A percentile compares a stretch with the other conserved stretches of the same genome.
phyloP scores from a whole-genome alignment of 1,140 invertebrate genomes.

The Microplitis mediator region DNA sequence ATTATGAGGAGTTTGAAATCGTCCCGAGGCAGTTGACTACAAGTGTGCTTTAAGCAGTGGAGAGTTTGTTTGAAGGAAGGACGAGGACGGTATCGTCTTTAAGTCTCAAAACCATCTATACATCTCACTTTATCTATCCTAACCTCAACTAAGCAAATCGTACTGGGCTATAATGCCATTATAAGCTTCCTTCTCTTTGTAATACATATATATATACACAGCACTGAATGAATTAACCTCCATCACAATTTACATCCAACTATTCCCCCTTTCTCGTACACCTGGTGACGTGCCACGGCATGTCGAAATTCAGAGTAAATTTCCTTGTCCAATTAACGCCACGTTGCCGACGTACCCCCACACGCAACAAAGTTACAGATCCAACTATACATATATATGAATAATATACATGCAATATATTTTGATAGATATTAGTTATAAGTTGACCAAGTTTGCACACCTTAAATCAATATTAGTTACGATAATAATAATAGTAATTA shows the following conservation, averaged over 20 bases:
- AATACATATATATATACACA: constrained; percentile 8
- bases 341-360: constrained; percentile 3
- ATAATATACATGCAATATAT: not conserved
- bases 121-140: constrained; percentile 15
- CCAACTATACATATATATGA: not conserved
- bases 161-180: not conserved
- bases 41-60: not conserved
- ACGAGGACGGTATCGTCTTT: not conserved
- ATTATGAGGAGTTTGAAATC: not conserved
- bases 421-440: not conserved
- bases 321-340: constrained; percentile 35
- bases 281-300: constrained; percentile 31
- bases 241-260: constrained; percentile 16
- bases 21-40: constrained; percentile 18
- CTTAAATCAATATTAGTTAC: no score
- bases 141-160: constrained; percentile 9
- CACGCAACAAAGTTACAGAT: not conserved
- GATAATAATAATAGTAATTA: no score
- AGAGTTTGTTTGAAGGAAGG: constrained; percentile 24
- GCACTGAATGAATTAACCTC: constrained; percentile 26
- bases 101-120: constrained; percentile 3
- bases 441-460: not conserved
- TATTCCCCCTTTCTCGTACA: constrained; percentile 15
- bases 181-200: not conserved
- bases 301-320: constrained; percentile 35